Evolutionary conservation across 2,888 invertebrate genomes (phyloP), one percentile per base, ranked within the genome.

Genomic region (Timema cristinae): DNA sequence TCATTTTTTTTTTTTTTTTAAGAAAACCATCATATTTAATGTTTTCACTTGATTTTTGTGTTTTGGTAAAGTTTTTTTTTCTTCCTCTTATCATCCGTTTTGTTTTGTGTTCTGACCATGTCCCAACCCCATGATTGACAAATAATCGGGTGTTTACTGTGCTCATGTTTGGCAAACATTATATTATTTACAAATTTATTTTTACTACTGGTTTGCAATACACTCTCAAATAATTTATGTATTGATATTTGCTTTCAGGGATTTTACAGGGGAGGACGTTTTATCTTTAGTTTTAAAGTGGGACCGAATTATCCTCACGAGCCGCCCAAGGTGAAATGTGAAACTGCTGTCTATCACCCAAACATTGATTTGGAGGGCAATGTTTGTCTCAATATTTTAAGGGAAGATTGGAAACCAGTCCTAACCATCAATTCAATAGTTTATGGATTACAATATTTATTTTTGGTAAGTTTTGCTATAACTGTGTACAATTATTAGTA

Each of bases 321-420:
- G 83, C 97, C 98, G 66, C 98, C 98, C 32, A 98, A 98, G 85
- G 98, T 98, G 51, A 98, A 98, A 84, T 98, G 98, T 85, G 96
- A 95, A 85, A 97, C 97, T 63, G 92, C 93, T 81, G 96, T 98
- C 68, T 98, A 98, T 83, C 98, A 98, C 84, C 98, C 98, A 13
- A 98, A 98, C 83, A 98, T 98, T 82, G 98, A 98, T 85, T 86
- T 97, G 79, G 97, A 98, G 81, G 98, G 98, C 77, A 98, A 98
- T 84, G 97, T 98, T 50, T 98, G 98, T 82, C 87, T 98, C 76
- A 98, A 98, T 84, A 98, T 98, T 81, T 87, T 98, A 79, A 89
- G 97, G 80, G 97, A 98, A 88, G 98, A 98, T 85, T 98, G 98
- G 98, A 98, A 98, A 84, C 98, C 98, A 73, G 98, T 98, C 75